A percentile compares a stretch with the other conserved stretches of the same genome.
Conservation (phyloP, 2,888 invertebrate species). For the Serrognathus titanus region DNA sequence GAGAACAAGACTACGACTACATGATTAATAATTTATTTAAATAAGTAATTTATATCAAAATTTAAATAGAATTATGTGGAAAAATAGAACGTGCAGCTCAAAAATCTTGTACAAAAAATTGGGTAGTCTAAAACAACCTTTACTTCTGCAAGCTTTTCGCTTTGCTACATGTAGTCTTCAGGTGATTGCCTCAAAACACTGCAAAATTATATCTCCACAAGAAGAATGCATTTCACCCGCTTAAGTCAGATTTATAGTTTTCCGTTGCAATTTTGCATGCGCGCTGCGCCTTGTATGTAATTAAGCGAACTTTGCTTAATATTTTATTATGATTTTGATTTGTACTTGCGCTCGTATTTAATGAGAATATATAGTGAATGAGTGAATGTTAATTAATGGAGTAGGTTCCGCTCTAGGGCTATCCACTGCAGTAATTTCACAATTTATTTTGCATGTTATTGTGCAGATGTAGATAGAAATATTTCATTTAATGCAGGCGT, state of each 20-base stretch:
- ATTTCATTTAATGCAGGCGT: background rate
- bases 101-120: too few species aligned
- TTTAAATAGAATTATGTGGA: too few species aligned
- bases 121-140: too few species aligned
- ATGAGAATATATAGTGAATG: slow-evolving; percentile 2
- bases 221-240: too few species aligned
- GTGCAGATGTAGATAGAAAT: background rate
- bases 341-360: background rate
- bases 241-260: slow-evolving; percentile 1
- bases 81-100: too few species aligned
- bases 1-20: too few species aligned
- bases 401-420: slow-evolving; percentile 14
- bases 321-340: slow-evolving; percentile 7
- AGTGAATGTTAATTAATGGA: slow-evolving; percentile 10
- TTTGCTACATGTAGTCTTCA: too few species aligned
- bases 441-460: slow-evolving; percentile 17
- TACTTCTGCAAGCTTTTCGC: too few species aligned
- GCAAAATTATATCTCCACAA: too few species aligned
- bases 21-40: too few species aligned
- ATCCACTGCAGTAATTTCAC: slow-evolving; percentile 7
- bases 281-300: background rate
- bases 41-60: too few species aligned
- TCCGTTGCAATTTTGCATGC: background rate
- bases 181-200: too few species aligned
- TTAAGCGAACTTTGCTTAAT: background rate